These are phyloP conservation scores for Parus major DNA, from an alignment of 2,113 vertebrate species.

Conservation along the genomic window DNA sequence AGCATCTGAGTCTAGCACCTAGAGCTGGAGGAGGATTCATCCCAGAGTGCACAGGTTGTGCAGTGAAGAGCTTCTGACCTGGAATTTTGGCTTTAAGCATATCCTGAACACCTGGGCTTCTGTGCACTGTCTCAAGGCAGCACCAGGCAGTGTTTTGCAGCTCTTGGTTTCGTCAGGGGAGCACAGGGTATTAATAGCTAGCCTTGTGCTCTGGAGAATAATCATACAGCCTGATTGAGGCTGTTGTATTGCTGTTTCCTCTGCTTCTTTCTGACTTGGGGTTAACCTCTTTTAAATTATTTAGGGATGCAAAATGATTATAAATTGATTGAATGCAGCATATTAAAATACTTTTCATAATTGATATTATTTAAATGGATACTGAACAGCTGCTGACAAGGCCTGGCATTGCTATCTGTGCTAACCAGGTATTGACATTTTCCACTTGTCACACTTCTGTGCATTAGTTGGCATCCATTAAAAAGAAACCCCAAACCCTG, in stretches of 20 bases:
- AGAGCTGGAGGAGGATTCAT: background rate
- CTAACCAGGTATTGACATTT: background rate
- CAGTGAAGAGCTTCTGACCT: background rate
- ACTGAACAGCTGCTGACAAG: background rate
- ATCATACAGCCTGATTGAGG: background rate
- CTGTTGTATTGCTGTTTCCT: background rate
- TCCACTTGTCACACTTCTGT: background rate
- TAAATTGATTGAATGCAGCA: background rate
- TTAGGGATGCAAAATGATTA: background rate
- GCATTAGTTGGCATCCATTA: background rate
- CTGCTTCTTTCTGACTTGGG: background rate
- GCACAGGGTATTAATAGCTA: background rate
- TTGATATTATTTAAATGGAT: background rate
- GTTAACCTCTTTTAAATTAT: background rate
- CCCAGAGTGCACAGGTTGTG: background rate
- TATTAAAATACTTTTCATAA: background rate
- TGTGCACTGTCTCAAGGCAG: background rate
- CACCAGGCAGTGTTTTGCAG: background rate
- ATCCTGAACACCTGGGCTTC: background rate
- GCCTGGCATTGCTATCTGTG: background rate
- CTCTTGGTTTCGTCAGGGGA: background rate
- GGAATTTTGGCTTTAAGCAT: background rate
- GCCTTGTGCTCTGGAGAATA: background rate
- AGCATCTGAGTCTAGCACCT: background rate
- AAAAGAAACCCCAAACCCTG: background rate